Percentiles rank a stretch among this genome's conserved stretches.
These are phyloP conservation scores for Netelia inedita DNA, from an alignment of 2,888 invertebrate genomes.

Conservation along the genomic window DNA sequence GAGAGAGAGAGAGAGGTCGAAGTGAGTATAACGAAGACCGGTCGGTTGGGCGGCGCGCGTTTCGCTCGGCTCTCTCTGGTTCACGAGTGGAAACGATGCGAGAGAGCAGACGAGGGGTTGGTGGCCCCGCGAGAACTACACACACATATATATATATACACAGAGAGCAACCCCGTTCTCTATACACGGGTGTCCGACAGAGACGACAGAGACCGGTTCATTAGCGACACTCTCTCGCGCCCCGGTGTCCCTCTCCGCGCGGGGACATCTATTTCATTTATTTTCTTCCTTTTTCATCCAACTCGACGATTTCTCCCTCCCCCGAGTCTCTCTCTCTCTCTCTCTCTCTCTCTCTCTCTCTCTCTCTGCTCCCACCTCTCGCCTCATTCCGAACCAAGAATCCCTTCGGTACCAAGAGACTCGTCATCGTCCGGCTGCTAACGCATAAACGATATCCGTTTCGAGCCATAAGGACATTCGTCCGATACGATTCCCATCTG, in stretches of 20 bases:
- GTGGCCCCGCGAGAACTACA: slow-evolving; percentile 35
- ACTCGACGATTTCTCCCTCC: slow-evolving; percentile 60
- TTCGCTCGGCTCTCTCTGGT: slow-evolving; percentile 13
- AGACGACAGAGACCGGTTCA: slow-evolving; percentile 83
- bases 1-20: slow-evolving; percentile 52
- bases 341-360: slow-evolving; percentile 9
- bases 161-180: slow-evolving; percentile 48
- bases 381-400: not conserved
- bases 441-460: not conserved
- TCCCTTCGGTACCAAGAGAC: not conserved
- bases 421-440: not conserved
- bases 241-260: slow-evolving; percentile 62
- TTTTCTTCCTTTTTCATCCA: slow-evolving; percentile 76
- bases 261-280: slow-evolving; percentile 83
- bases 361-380: slow-evolving; percentile 21
- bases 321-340: slow-evolving; percentile 26
- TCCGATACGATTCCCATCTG: no score
- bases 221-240: slow-evolving; percentile 82
- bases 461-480: not conserved
- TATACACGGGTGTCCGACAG: slow-evolving; percentile 67
- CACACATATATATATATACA: not conserved
- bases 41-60: slow-evolving; percentile 75
- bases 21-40: slow-evolving; percentile 82
- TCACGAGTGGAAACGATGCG: slow-evolving; percentile 60
- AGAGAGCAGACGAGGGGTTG: slow-evolving; percentile 66